These are phyloP conservation scores for Agriopis marginaria DNA, from an alignment of 2,888 invertebrate genomes.

Conservation along the genomic window DNA sequence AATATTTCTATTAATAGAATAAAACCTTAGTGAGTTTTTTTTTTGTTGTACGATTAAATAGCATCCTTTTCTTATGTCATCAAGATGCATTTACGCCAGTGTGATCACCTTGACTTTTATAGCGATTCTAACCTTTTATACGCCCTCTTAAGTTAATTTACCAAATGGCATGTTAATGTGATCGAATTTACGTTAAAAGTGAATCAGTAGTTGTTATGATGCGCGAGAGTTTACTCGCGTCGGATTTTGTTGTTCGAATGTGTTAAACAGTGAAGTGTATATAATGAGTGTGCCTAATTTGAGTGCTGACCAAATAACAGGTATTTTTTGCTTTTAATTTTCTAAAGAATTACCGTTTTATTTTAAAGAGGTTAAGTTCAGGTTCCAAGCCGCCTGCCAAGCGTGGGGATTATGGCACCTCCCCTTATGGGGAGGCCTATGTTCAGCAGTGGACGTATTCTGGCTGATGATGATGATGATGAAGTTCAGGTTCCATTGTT, in stretches of 20 bases:
- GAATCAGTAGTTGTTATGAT: slow-evolving; percentile 74
- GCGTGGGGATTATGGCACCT: no score
- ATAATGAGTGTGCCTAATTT: slow-evolving; percentile 83
- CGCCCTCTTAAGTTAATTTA: slow-evolving; percentile 59
- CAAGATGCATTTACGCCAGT: neutral
- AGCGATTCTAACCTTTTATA: slow-evolving; percentile 47
- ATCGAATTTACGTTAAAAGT: slow-evolving; percentile 70
- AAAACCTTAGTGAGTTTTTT: neutral
- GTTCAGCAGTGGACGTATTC: no score
- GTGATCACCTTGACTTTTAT: slow-evolving; percentile 9
- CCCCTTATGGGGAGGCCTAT: no score
- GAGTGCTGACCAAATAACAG: slow-evolving; percentile 79
- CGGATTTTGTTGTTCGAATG: slow-evolving; percentile 45
- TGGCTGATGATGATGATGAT: no score
- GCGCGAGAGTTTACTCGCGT: slow-evolving; percentile 61
- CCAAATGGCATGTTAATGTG: slow-evolving; percentile 66
- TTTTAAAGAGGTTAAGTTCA: neutral
- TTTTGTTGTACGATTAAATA: neutral
- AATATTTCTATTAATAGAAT: no score
- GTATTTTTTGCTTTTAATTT: slow-evolving; percentile 51
- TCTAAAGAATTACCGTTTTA: neutral
- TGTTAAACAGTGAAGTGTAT: slow-evolving; percentile 31
- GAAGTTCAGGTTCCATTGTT: no score
- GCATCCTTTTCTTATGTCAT: neutral
- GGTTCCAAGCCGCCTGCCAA: no score